Percentiles rank a stretch among this genome's conserved stretches.
phyloP scores from a whole-genome alignment of 2,888 invertebrate genomes.

The Suillia variegata region DNA sequence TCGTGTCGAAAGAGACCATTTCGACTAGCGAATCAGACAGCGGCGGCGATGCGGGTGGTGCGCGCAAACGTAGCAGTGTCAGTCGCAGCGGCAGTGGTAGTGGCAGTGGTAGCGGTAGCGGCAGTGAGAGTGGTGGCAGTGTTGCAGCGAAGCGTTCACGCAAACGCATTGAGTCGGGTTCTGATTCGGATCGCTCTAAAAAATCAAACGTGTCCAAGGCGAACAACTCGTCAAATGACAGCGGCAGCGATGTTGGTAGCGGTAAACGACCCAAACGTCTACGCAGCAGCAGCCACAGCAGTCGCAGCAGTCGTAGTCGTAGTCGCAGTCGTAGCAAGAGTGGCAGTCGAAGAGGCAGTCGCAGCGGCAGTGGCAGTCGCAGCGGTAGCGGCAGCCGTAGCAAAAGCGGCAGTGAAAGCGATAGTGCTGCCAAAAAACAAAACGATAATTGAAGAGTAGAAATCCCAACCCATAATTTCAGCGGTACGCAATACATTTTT shows the following conservation, averaged over 20 bases:
- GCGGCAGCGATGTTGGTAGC: conserved; percentile 67
- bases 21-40: conserved; percentile 81
- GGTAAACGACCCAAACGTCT: conserved; percentile 62
- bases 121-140: conserved; percentile 50
- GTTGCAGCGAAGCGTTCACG: conserved; percentile 31
- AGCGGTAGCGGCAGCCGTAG: conserved; percentile 33
- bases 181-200: conserved; percentile 41
- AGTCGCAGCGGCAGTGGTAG: conserved; percentile 47
- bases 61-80: conserved; percentile 43
- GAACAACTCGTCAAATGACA: conserved; percentile 85
- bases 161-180: conserved; percentile 49
- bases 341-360: conserved; percentile 47
- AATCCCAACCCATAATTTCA: conserved; percentile 40
- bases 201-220: conserved; percentile 78
- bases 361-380: conserved; percentile 39
- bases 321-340: conserved; percentile 42
- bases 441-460: conserved; percentile 40
- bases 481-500: conserved; percentile 50
- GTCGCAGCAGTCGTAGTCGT: conserved; percentile 54
- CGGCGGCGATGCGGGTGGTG: conserved; percentile 59
- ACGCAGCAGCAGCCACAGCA: conserved; percentile 67
- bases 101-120: conserved; percentile 34
- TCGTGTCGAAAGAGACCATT: conserved; percentile 93
- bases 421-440: conserved; percentile 46
- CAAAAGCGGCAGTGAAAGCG: conserved; percentile 45